Conservation (phyloP, 2,113 vertebrate genomes). For the Erythrocebus patas region DNA sequence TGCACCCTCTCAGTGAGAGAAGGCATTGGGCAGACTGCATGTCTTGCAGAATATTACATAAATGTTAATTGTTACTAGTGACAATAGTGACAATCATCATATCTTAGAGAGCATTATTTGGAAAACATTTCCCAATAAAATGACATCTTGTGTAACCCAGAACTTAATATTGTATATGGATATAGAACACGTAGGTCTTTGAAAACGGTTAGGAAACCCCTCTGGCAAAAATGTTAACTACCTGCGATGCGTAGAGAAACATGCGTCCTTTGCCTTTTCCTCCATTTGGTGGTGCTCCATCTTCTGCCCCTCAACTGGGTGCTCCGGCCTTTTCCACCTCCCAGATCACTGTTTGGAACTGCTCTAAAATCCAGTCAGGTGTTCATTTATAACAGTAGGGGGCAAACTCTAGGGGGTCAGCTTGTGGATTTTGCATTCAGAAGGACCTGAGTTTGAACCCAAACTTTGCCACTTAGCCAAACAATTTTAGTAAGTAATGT, state of each 20-base stretch:
- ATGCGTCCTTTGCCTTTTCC: neutral
- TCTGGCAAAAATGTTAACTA: neutral
- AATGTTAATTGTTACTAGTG: neutral
- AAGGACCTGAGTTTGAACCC: neutral
- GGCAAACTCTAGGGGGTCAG: accelerated
- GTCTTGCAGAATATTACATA: neutral
- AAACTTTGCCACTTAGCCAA: neutral
- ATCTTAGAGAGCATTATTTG: neutral
- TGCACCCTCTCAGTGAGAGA: accelerated
- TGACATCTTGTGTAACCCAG: neutral
- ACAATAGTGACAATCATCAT: no score
- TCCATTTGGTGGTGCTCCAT: no score
- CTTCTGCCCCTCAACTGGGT: neutral
- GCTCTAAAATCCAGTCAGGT: neutral
- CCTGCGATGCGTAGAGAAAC: neutral
- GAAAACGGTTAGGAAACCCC: neutral
- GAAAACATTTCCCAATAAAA: neutral
- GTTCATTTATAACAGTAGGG: neutral
- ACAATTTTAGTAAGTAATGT: neutral
- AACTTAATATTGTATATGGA: neutral
- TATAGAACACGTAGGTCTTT: neutral
- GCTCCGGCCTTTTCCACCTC: neutral
- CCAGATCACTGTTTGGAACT: neutral
- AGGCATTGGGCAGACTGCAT: neutral
- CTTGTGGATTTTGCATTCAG: neutral